A percentile compares a stretch with the other conserved stretches of the same genome.
These are phyloP conservation scores for Heliconius charithonia DNA, from an alignment of 2,888 invertebrate genomes.

Conservation along the genomic window DNA sequence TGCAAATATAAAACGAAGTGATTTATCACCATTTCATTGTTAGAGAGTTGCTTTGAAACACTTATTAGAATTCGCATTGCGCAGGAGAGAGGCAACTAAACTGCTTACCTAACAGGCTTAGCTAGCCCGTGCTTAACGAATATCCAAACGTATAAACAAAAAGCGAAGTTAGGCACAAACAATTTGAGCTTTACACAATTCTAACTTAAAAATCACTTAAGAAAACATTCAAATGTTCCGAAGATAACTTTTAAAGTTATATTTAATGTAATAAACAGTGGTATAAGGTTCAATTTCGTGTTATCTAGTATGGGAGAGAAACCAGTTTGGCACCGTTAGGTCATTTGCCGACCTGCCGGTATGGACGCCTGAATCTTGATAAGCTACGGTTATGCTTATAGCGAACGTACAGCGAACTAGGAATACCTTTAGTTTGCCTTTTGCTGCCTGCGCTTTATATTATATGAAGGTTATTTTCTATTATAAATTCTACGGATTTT, in stretches of 20 bases:
- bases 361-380: constrained; percentile 35
- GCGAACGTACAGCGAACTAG: constrained; percentile 15
- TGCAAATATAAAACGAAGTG: not conserved
- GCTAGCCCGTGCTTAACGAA: not conserved
- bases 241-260: not conserved
- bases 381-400: constrained; percentile 34
- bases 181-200: constrained; percentile 13
- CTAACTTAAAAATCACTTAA: constrained; percentile 6
- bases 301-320: constrained; percentile 13
- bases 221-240: not conserved
- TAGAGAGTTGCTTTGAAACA: not conserved
- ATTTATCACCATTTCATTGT: not conserved
- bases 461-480: not conserved
- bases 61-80: not conserved
- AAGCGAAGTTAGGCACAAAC: not conserved
- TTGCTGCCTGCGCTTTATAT: not conserved
- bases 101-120: constrained; percentile 1
- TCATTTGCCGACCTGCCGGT: constrained; percentile 33
- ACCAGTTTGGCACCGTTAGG: constrained; percentile 41
- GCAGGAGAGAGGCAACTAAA: not conserved
- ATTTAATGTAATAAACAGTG: constrained; percentile 6
- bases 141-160: constrained; percentile 3
- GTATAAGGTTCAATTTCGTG: constrained; percentile 19
- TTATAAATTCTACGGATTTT: not conserved
- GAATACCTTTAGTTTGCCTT: constrained; percentile 10